Percentiles rank a stretch among this genome's conserved stretches.
These are phyloP conservation scores for Rhagologus leucostigma DNA, from an alignment of 2,113 vertebrate species.

Conservation along the genomic window DNA sequence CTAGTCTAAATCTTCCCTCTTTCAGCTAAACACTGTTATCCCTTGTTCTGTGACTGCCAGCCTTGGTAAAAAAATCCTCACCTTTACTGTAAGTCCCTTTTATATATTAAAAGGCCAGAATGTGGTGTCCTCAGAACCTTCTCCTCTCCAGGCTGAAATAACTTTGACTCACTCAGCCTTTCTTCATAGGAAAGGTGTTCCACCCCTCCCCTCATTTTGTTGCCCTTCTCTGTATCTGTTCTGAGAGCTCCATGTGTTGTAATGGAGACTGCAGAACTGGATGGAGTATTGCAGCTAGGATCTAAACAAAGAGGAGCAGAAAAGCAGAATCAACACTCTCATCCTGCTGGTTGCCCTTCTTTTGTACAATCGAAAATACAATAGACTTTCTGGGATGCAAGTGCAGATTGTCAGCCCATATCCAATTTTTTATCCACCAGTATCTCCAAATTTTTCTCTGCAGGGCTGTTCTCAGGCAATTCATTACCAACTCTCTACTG, in stretches of 20 bases:
- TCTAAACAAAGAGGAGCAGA: neutral
- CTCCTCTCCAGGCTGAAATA: neutral
- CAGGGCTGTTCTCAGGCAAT: neutral
- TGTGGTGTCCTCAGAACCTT: neutral
- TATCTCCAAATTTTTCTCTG: neutral
- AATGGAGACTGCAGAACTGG: neutral
- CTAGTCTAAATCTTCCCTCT: neutral
- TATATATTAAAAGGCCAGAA: neutral
- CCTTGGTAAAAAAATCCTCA: neutral
- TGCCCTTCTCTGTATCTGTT: neutral
- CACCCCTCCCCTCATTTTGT: neutral
- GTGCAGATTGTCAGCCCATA: neutral
- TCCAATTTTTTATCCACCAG: neutral
- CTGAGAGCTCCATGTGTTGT: neutral
- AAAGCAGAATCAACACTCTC: neutral
- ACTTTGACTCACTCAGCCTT: neutral
- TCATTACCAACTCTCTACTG: neutral
- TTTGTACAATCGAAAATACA: neutral
- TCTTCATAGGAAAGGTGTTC: neutral
- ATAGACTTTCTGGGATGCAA: neutral
- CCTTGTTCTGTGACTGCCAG: neutral
- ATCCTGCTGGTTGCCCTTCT: neutral
- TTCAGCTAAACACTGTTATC: neutral
- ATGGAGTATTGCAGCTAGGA: neutral
- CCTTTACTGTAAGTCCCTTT: neutral